Evolutionary conservation across 2,888 invertebrate species (phyloP).

Genomic region (Platycheirus albimanus): DNA sequence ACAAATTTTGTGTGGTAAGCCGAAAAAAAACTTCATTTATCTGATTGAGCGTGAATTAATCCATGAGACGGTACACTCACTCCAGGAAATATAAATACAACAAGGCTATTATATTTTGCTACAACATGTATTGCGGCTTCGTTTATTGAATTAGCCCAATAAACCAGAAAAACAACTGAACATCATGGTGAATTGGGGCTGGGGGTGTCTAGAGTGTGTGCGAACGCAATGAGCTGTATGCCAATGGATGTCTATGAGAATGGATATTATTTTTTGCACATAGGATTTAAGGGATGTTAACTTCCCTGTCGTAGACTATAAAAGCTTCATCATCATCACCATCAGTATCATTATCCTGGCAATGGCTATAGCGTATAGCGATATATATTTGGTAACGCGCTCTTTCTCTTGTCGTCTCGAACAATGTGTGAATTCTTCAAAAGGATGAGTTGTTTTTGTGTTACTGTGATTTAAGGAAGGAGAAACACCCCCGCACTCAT

Average conservation of each 20-base stretch:
- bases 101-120: slow-evolving; percentile 68
- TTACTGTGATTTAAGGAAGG: slow-evolving; percentile 5
- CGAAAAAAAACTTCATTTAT: slow-evolving; percentile 77
- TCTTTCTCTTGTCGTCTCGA: slow-evolving; percentile 32
- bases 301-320: slow-evolving; percentile 69
- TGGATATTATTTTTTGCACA: slow-evolving; percentile 71
- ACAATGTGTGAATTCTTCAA: slow-evolving; percentile 43
- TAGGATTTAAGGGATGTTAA: slow-evolving; percentile 74
- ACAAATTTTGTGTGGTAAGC: slow-evolving; percentile 53
- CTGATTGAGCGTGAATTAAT: slow-evolving; percentile 82
- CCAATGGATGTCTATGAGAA: slow-evolving; percentile 76
- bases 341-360: slow-evolving; percentile 69
- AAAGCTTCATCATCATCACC: slow-evolving; percentile 72
- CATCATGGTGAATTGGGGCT: slow-evolving; percentile 57
- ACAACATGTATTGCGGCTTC: slow-evolving; percentile 76
- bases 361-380: slow-evolving; percentile 39
- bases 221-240: slow-evolving; percentile 77
- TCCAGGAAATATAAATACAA: slow-evolving; percentile 42
- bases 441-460: slow-evolving; percentile 31
- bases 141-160: slow-evolving; percentile 83
- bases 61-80: slow-evolving; percentile 68
- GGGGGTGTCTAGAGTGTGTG: slow-evolving; percentile 55
- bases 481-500: background rate
- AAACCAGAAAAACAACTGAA: slow-evolving; percentile 83
- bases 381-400: slow-evolving; percentile 39